These are phyloP conservation scores for Chrysopilus asiliformis DNA, from an alignment of 2,888 invertebrate species.

Conservation along the genomic window DNA sequence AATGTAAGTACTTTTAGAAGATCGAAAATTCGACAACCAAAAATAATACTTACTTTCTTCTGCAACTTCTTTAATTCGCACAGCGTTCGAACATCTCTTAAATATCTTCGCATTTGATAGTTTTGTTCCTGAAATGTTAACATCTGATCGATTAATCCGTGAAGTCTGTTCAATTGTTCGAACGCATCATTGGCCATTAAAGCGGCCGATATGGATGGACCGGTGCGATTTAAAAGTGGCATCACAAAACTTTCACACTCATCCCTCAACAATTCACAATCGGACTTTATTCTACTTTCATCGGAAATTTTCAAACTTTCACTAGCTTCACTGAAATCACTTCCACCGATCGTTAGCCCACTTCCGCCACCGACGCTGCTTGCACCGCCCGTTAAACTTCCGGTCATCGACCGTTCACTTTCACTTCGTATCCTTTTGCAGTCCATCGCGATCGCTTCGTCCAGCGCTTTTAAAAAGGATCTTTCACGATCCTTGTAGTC, in stretches of 20 bases:
- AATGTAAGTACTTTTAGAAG: no score
- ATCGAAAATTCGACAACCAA: no score
- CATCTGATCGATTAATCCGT: conserved; percentile 63
- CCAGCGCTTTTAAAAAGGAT: conserved; percentile 22
- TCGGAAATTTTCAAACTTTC: neutral
- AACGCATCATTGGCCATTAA: conserved; percentile 51
- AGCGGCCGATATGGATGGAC: conserved; percentile 42
- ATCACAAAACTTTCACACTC: conserved; percentile 29
- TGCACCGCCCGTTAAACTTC: neutral
- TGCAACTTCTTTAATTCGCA: conserved; percentile 50
- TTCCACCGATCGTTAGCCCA: neutral
- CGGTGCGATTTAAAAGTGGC: conserved; percentile 41
- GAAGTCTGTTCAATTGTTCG: conserved; percentile 66
- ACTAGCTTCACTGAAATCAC: neutral
- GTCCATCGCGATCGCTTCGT: conserved; percentile 22
- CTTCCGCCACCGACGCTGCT: neutral
- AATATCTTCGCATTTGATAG: conserved; percentile 48
- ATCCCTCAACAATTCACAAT: conserved; percentile 24
- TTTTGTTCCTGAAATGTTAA: conserved; percentile 59
- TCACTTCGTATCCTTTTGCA: conserved; percentile 16
- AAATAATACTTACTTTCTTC: conserved; percentile 29
- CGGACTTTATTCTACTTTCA: conserved; percentile 10
- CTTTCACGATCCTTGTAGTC: conserved; percentile 23
- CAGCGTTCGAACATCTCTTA: conserved; percentile 59
- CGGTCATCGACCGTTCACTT: conserved; percentile 6